Base-by-base conservation (phyloP, 1,140 invertebrate species). In the Anastatus disparis region DNA sequence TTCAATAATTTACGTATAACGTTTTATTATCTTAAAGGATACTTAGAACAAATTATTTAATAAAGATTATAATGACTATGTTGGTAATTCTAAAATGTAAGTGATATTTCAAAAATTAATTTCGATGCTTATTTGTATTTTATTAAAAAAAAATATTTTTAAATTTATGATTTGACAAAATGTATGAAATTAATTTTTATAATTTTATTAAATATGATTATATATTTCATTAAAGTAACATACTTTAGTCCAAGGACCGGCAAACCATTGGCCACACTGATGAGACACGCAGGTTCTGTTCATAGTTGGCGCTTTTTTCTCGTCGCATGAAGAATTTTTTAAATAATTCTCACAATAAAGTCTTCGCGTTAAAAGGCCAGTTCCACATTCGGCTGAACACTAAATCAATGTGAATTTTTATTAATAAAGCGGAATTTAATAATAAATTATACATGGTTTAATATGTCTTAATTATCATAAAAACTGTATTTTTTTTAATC, bases 201-300 rank as follows among this genome's bases (percentile, higher is more conserved):
- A n/a, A 52, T 13, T 8, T 52, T 52, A 52, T 27, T 48, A 3
- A n/a, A 17, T 48, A n/a, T 22, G 35, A 38, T 38, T 7, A 7
- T 38, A 38, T 6, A 38, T 7, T 38, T 3, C 7, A 50, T 50
- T 22, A 50, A 7, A 50, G 8, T 22, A 27, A 20, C 7, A n/a
- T 20, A 89, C 89, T 81, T 89, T 79, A 2, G 87, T 83, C 92
- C 92, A 93, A 1, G 90, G 87, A 20, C 92, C 90, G 22, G 85
- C 80, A 73, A 91, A 91, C 92, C 92, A 94, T 72, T 90, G 87
- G 1, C 89, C 90, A 22, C 88, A 87, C 72, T 84, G 87, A 48
- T 88, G 88, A 48, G 88, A 89, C 56, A 87, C 87, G 74, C 93
- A 94, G 3, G 87, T 85, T 74, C 90, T 83, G 1, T 86, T 86